These are phyloP conservation scores for Mythimna impura DNA, from an alignment of 2,888 invertebrate species.

Conservation along the genomic window DNA sequence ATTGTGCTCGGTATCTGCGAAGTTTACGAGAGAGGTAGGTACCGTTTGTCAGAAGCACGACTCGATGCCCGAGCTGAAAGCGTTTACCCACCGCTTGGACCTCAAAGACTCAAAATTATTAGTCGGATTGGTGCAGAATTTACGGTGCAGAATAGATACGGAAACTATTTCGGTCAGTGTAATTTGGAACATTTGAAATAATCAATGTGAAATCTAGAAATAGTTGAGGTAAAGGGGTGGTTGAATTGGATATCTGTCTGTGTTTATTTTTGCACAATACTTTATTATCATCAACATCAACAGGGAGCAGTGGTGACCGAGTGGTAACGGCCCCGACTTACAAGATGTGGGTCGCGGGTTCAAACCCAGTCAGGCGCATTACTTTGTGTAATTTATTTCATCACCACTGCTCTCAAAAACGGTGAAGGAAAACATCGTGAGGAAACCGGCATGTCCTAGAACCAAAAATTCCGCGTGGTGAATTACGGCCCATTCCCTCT, in stretches of 20 bases:
- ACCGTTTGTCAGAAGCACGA: constrained; percentile 25
- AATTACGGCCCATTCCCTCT: no score
- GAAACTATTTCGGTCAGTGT: constrained; percentile 16
- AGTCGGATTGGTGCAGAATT: constrained; percentile 17
- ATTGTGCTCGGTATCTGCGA: constrained; percentile 14
- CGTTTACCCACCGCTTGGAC: constrained; percentile 17
- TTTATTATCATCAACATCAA: background rate
- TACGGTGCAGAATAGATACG: constrained; percentile 3
- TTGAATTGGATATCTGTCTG: no score
- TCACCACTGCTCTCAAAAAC: no score
- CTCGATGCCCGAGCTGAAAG: constrained; percentile 20
- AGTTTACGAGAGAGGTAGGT: constrained; percentile 16
- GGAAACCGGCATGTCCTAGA: no score
- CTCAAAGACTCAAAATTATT: constrained; percentile 48
- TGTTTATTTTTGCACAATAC: no score
- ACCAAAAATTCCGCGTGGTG: no score
- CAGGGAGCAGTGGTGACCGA: no score
- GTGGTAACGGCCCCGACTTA: no score
- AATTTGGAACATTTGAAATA: constrained; percentile 8
- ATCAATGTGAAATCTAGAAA: background rate
- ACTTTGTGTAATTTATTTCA: no score
- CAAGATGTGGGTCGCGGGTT: no score
- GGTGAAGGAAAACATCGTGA: no score
- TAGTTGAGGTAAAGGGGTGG: background rate
- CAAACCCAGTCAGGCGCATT: no score